Evolutionary conservation across 2,888 invertebrate genomes (phyloP).

Genomic region (Xestia rhomboidea): DNA sequence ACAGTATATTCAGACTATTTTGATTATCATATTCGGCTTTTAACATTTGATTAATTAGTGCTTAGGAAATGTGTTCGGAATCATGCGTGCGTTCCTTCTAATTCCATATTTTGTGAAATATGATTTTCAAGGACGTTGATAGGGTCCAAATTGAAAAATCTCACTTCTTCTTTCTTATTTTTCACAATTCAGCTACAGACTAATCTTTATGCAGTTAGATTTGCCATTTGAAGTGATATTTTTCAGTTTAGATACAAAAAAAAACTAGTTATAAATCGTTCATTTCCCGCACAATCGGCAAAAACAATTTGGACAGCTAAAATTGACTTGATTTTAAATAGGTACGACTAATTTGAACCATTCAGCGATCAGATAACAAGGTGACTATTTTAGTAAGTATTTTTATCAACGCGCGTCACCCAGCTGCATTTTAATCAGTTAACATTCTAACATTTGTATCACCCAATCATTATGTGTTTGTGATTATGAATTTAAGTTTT

Average conservation of each 20-base stretch:
- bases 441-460: slow-evolving; percentile 81
- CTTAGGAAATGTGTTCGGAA: slow-evolving; percentile 59
- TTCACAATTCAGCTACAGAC: slow-evolving; percentile 18
- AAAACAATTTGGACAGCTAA: slow-evolving; percentile 78
- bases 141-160: slow-evolving; percentile 66
- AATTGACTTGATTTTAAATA: slow-evolving; percentile 86
- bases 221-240: slow-evolving; percentile 60
- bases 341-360: slow-evolving; percentile 75
- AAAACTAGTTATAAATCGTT: slow-evolving; percentile 60
- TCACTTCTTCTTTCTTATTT: slow-evolving; percentile 50
- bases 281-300: slow-evolving; percentile 74
- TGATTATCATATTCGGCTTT: slow-evolving; percentile 78
- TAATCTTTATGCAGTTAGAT: neutral
- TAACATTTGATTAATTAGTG: slow-evolving; percentile 84
- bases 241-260: slow-evolving; percentile 65
- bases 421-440: slow-evolving; percentile 85
- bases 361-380: slow-evolving; percentile 60
- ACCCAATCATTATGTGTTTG: slow-evolving; percentile 79
- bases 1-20: slow-evolving; percentile 75
- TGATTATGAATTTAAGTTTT: slow-evolving; percentile 82
- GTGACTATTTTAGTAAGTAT: slow-evolving; percentile 63
- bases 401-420: slow-evolving; percentile 66
- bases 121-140: slow-evolving; percentile 79
- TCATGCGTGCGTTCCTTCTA: slow-evolving; percentile 75
- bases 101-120: slow-evolving; percentile 86